Percentiles rank a stretch among this genome's conserved stretches.
Evolutionary conservation across 2,113 vertebrate genomes (phyloP).

Genomic region (Meleagris gallopavo): DNA sequence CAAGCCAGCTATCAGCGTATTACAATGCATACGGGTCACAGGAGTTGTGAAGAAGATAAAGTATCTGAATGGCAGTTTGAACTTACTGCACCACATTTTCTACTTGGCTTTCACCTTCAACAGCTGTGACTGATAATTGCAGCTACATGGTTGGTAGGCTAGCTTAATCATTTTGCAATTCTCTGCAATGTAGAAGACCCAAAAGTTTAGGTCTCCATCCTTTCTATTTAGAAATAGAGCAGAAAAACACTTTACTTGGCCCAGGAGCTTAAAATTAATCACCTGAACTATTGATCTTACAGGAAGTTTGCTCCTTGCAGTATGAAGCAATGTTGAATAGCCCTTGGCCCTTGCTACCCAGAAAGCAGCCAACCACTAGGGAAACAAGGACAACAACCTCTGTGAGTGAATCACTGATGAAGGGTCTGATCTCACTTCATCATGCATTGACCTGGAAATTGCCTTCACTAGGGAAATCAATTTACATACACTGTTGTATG

Average conservation of each 20-base stretch:
- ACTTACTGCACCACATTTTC: background rate
- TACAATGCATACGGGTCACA: background rate
- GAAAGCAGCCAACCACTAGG: background rate
- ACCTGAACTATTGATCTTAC: background rate
- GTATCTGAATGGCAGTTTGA: background rate
- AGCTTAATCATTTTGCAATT: background rate
- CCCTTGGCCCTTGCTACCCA: background rate
- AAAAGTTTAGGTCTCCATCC: background rate
- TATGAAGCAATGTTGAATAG: background rate
- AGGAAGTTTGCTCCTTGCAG: constrained; percentile 4
- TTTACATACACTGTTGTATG: background rate
- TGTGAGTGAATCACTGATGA: background rate
- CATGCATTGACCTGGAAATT: background rate
- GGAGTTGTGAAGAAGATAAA: background rate
- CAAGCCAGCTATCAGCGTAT: background rate
- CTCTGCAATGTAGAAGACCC: background rate
- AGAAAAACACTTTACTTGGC: constrained; percentile 1
- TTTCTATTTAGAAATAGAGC: background rate
- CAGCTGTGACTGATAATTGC: background rate
- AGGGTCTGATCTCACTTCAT: background rate
- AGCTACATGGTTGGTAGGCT: background rate
- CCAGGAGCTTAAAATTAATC: background rate
- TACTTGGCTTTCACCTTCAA: background rate
- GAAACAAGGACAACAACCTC: background rate
- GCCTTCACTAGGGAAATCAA: background rate